Evolutionary conservation across 2,113 vertebrate species (phyloP).

Genomic region (Ammospiza caudacuta): DNA sequence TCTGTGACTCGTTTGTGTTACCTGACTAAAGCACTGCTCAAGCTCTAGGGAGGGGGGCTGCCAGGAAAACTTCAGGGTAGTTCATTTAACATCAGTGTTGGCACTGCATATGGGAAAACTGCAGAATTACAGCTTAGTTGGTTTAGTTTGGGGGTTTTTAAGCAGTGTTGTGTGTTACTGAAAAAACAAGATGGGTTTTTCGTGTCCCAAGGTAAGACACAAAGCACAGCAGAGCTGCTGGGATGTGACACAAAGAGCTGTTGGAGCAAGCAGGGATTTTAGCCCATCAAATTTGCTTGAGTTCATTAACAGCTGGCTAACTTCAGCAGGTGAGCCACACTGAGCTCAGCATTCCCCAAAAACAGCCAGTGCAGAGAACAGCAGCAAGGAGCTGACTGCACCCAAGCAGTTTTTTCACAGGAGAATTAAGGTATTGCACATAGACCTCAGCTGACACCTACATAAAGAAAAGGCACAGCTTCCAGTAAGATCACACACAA

Average conservation of each 20-base stretch:
- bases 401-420: neutral
- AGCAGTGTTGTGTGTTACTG: neutral
- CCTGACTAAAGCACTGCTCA: neutral
- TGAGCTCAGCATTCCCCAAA: neutral
- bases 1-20: neutral
- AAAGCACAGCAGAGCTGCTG: neutral
- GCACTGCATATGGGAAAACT: neutral
- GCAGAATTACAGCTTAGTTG: neutral
- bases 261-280: neutral
- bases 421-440: neutral
- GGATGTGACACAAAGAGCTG: fast-evolving
- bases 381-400: neutral
- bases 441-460: neutral
- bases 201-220: neutral
- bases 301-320: neutral
- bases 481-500: neutral
- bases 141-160: neutral
- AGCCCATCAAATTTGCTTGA: neutral
- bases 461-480: neutral
- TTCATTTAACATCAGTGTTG: neutral
- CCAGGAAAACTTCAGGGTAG: neutral
- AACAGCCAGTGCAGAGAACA: neutral
- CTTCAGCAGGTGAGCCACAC: neutral
- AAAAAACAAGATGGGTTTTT: neutral
- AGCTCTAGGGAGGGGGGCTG: neutral